Conservation (phyloP, 2,888 invertebrate species). For the Cataglyphis altisquamis region DNA sequence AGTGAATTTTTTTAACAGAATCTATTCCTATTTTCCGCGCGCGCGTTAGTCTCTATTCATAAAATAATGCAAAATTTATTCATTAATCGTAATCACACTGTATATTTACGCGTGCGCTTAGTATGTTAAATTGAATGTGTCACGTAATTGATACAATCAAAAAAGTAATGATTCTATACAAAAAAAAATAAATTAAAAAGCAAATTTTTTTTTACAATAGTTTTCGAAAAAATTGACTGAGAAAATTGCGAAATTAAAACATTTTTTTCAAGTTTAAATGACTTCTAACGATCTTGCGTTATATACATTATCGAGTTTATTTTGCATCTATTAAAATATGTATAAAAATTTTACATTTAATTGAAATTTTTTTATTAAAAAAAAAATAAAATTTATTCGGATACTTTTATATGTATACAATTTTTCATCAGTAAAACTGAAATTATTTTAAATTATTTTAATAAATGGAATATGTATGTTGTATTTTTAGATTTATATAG, state of each 20-base stretch:
- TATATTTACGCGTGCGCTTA: background rate
- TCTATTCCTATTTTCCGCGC: background rate
- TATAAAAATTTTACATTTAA: background rate
- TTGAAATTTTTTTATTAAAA: background rate
- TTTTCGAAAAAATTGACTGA: background rate
- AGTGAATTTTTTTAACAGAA: background rate
- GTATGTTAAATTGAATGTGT: background rate
- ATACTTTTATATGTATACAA: background rate
- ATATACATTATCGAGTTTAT: background rate
- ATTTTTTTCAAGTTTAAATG: background rate
- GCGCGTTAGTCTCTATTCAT: background rate
- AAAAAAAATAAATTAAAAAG: background rate
- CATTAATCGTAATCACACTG: background rate
- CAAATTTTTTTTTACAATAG: background rate
- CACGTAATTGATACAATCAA: background rate
- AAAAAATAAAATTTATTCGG: background rate
- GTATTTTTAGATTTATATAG: background rate
- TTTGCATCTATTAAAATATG: background rate
- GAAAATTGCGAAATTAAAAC: background rate
- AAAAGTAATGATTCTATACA: background rate
- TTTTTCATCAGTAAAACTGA: background rate
- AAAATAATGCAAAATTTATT: background rate
- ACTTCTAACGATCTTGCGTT: background rate
- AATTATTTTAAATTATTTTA: conserved; percentile 1
- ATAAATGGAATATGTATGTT: background rate